Percentiles rank a stretch among this genome's conserved stretches.
phyloP scores from a whole-genome alignment of 2,888 invertebrate genomes.

The Marronus borbonicus region DNA sequence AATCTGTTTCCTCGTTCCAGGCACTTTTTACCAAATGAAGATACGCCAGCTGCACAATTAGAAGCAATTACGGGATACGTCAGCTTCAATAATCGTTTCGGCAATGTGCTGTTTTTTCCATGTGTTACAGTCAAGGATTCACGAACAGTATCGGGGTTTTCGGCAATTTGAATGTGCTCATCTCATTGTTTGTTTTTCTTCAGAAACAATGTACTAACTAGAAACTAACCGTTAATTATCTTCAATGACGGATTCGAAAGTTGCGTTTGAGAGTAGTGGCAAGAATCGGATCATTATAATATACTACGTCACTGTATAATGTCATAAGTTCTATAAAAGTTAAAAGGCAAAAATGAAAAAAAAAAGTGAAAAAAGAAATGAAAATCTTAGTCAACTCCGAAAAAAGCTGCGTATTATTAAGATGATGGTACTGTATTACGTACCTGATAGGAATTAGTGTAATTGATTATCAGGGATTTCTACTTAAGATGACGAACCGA shows the following conservation, averaged over 20 bases:
- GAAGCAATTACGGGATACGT: neutral
- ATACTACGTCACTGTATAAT: too few species aligned
- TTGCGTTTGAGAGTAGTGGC: neutral
- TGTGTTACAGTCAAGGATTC: constrained; percentile 2
- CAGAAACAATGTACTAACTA: constrained; percentile 19
- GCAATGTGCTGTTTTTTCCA: constrained; percentile 22
- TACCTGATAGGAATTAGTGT: too few species aligned
- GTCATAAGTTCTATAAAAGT: too few species aligned
- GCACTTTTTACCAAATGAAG: neutral
- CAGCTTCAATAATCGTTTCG: constrained; percentile 14
- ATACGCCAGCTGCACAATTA: neutral
- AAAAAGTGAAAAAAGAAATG: too few species aligned
- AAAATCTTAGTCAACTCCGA: too few species aligned
- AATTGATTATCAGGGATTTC: too few species aligned
- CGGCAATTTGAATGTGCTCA: constrained; percentile 14
- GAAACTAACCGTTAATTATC: constrained; percentile 18
- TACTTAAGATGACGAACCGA: too few species aligned
- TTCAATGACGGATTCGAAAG: constrained; percentile 6
- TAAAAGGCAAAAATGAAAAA: too few species aligned
- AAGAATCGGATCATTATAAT: too few species aligned
- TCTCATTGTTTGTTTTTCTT: constrained; percentile 35
- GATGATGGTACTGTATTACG: too few species aligned
- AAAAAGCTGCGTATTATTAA: too few species aligned
- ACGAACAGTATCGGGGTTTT: neutral
- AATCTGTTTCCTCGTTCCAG: neutral